A percentile compares a stretch with the other conserved stretches of the same genome.
phyloP scores from a whole-genome alignment of 2,797 vertebrate genomes.

The Danionella dracula region DNA sequence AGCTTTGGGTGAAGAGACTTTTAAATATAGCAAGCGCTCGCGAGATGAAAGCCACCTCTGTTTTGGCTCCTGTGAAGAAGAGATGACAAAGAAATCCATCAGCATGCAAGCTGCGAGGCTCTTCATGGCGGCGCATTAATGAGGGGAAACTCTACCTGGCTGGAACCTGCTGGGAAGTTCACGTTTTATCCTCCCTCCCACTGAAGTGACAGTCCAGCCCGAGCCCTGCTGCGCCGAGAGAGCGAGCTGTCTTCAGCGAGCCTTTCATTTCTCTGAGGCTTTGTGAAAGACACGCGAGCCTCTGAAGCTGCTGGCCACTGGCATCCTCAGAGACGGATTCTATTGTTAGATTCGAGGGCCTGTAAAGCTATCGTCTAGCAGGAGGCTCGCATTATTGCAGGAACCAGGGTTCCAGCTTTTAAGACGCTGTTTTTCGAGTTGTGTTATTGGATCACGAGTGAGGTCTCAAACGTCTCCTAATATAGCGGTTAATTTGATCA shows the following conservation, averaged over 20 bases:
- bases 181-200: neutral
- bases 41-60: neutral
- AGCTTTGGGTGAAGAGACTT: no score
- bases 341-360: no score
- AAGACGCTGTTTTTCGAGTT: constrained; percentile 22
- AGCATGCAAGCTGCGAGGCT: neutral
- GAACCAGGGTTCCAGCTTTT: constrained; percentile 22
- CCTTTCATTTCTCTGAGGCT: constrained; percentile 9
- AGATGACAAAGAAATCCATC: neutral
- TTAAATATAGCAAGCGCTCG: neutral
- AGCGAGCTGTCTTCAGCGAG: neutral
- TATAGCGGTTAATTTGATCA: no score
- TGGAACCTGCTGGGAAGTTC: neutral
- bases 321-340: no score
- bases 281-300: constrained; percentile 36
- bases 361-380: no score
- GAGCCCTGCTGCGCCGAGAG: neutral
- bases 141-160: neutral
- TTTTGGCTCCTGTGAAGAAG: neutral
- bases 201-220: neutral
- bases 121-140: constrained; percentile 1
- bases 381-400: neutral
- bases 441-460: no score
- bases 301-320: neutral
- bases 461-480: no score